Conservation (phyloP, 1,140 invertebrate species). For the Whitmania pigra region DNA sequence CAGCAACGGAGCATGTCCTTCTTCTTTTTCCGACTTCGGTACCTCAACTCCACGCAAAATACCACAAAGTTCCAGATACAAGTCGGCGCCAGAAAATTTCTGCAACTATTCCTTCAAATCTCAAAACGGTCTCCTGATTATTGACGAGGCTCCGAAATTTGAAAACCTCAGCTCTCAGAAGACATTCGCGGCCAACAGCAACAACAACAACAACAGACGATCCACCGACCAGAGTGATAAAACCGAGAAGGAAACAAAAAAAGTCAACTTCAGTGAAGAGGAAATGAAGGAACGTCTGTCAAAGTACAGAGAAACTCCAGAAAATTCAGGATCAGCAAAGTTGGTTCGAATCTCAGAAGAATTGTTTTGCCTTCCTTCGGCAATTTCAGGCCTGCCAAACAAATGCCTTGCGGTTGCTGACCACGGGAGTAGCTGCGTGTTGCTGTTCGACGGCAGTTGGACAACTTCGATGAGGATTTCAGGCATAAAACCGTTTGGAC, state of each 20-base stretch:
- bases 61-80: no score
- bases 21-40: no score
- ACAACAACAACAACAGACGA: no score
- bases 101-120: no score
- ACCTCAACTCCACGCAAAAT: no score
- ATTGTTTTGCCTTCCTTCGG: constrained; percentile 21
- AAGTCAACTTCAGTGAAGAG: neutral
- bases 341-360: neutral
- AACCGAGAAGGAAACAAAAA: neutral
- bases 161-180: no score
- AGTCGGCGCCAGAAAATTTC: no score
- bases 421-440: constrained; percentile 16
- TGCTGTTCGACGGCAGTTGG: constrained; percentile 13
- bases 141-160: no score
- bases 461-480: constrained; percentile 1
- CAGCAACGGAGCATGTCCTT: no score
- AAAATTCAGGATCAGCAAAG: neutral
- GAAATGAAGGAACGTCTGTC: no score
- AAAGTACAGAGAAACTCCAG: neutral
- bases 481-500: constrained; percentile 22
- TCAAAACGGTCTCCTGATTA: no score
- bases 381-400: constrained; percentile 10
- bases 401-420: constrained; percentile 22
- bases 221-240: neutral
- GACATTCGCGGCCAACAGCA: no score